Percentiles rank a stretch among this genome's conserved stretches.
Conservation (phyloP, 2,113 vertebrate genomes). For the Pseudorasbora parva region DNA sequence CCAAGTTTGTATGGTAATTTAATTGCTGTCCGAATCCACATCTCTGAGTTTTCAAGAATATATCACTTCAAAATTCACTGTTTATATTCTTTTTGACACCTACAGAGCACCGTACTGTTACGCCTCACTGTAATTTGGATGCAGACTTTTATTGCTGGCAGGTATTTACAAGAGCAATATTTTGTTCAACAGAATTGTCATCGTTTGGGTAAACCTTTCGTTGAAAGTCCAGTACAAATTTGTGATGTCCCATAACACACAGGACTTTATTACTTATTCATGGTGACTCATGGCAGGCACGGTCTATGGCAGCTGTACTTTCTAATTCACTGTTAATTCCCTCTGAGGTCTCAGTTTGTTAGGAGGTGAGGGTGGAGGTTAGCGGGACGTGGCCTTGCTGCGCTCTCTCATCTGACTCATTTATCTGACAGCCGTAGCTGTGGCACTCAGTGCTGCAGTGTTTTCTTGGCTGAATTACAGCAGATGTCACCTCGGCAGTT, state of each 20-base stretch:
- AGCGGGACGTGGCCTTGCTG: constrained; percentile 9
- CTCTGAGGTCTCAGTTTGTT: constrained; percentile 32
- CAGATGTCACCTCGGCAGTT: constrained; percentile 55
- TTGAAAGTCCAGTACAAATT: background rate
- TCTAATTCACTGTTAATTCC: constrained; percentile 15
- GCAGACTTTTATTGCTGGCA: no score
- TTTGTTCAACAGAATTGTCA: no score
- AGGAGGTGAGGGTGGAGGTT: constrained; percentile 34
- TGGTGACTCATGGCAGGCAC: no score
- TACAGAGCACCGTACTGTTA: no score
- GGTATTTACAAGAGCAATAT: no score
- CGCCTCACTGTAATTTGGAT: no score
- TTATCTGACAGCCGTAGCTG: constrained; percentile 49
- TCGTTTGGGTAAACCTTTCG: background rate
- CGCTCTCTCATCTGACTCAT: constrained; percentile 48
- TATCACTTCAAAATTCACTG: no score
- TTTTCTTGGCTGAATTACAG: constrained; percentile 55
- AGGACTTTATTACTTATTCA: constrained; percentile 11
- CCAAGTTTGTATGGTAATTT: no score
- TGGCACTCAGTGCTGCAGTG: constrained; percentile 50
- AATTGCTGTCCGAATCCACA: no score
- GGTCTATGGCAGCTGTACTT: constrained; percentile 13
- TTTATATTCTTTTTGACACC: no score
- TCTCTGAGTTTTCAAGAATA: no score
- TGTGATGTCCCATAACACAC: background rate